A percentile compares a stretch with the other conserved stretches of the same genome.
phyloP scores from a whole-genome alignment of 2,888 invertebrate species.

The Dendrolimus houi region DNA sequence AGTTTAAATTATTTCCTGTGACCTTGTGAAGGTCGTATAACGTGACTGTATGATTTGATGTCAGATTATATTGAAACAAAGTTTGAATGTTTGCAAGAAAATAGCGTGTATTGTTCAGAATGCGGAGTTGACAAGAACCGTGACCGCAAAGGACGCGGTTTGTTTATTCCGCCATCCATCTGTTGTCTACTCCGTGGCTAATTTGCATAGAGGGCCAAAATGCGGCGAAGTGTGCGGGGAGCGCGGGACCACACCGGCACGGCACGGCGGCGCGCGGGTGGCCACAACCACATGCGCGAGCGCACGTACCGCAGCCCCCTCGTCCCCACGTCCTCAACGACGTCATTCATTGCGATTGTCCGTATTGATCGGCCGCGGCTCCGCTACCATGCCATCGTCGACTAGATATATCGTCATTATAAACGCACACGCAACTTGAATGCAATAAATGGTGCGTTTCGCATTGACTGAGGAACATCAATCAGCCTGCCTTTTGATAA shows the following conservation, averaged over 20 bases:
- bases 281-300: slow-evolving; percentile 69
- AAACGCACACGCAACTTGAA: slow-evolving; percentile 57
- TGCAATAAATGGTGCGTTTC: slow-evolving; percentile 52
- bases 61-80: no score
- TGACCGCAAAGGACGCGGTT: slow-evolving; percentile 61
- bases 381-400: slow-evolving; percentile 50
- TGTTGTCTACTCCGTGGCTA: slow-evolving; percentile 73
- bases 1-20: no score
- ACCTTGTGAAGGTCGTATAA: no score
- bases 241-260: slow-evolving; percentile 73
- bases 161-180: slow-evolving; percentile 76
- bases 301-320: slow-evolving; percentile 50
- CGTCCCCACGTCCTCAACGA: slow-evolving; percentile 36
- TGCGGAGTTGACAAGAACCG: slow-evolving; percentile 19
- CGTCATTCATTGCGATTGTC: slow-evolving; percentile 75
- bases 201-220: slow-evolving; percentile 71
- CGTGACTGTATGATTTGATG: no score
- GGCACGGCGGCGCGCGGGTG: slow-evolving; percentile 74
- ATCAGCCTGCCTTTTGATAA: neutral
- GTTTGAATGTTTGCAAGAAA: neutral
- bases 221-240: slow-evolving; percentile 28
- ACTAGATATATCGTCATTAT: slow-evolving; percentile 72
- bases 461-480: slow-evolving; percentile 22
- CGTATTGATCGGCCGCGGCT: slow-evolving; percentile 42
- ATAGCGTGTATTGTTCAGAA: neutral